Evolutionary conservation across 1,140 invertebrate species (phyloP).

Genomic region (Aphelinus atriplicis): DNA sequence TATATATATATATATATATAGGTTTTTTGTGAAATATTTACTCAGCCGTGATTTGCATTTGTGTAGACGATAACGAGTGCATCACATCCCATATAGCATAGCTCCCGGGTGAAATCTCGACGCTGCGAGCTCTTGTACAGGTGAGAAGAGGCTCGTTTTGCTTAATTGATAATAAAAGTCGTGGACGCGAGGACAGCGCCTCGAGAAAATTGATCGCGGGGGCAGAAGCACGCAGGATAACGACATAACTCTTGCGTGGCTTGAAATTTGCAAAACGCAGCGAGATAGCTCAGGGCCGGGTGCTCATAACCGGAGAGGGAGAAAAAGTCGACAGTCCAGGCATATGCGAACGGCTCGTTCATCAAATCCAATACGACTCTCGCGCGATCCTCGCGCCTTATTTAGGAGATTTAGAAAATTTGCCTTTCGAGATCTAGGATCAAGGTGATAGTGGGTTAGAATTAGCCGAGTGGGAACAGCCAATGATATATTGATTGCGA

Average conservation of each 20-base stretch:
- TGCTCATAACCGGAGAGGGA: conserved; percentile 40
- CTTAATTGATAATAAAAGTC: conserved; percentile 52
- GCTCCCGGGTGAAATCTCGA: too few relatives aligned
- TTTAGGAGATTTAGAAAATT: too few relatives aligned
- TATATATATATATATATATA: too few relatives aligned
- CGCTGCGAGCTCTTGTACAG: conserved; percentile 14
- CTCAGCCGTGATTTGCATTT: too few relatives aligned
- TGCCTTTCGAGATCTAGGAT: too few relatives aligned
- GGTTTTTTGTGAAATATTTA: too few relatives aligned
- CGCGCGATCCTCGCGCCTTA: too few relatives aligned
- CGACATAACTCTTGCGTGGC: conserved; percentile 55
- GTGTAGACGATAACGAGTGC: too few relatives aligned
- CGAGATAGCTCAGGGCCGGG: conserved; percentile 54
- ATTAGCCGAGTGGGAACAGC: too few relatives aligned
- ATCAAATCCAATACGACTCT: conserved; percentile 54
- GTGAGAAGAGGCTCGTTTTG: conserved; percentile 42
- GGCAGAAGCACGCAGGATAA: conserved; percentile 31
- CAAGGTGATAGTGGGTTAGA: too few relatives aligned
- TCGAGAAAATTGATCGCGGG: conserved; percentile 53
- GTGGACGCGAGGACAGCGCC: conserved; percentile 45
- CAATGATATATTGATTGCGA: too few relatives aligned
- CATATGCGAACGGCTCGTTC: conserved; percentile 63
- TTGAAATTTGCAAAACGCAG: conserved; percentile 62
- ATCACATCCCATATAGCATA: too few relatives aligned
- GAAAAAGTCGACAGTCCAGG: conserved; percentile 47